phyloP scores from a whole-genome alignment of 2,888 invertebrate genomes.

The Prosopocoilus inquinatus region DNA sequence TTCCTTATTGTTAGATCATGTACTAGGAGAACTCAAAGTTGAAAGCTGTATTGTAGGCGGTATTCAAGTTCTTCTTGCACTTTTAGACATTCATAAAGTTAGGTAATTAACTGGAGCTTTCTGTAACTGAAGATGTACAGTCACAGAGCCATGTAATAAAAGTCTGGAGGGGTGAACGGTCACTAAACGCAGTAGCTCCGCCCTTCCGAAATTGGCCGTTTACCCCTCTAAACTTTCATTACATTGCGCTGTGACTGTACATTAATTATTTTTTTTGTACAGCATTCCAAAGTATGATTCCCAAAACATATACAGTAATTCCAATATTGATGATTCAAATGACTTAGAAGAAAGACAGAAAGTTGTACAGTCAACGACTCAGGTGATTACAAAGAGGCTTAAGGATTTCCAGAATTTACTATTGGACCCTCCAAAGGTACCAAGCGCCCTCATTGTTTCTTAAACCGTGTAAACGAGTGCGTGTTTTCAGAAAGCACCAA shows the following conservation, averaged over 20 bases:
- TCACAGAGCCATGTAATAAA: no score
- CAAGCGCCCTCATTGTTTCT: constrained; percentile 28
- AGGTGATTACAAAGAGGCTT: constrained; percentile 64
- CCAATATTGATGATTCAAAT: constrained; percentile 48
- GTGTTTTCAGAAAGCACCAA: constrained; percentile 57
- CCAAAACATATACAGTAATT: constrained; percentile 37
- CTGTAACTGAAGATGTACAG: neutral
- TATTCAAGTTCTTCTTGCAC: constrained; percentile 73
- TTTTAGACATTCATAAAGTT: constrained; percentile 59
- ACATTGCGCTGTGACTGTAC: no score
- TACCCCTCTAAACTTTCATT: no score
- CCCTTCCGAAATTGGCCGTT: no score
- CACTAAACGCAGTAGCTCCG: no score
- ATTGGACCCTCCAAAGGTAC: constrained; percentile 68
- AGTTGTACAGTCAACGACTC: constrained; percentile 61
- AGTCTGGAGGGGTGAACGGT: no score
- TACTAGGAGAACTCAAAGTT: constrained; percentile 65
- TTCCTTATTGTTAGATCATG: constrained; percentile 68
- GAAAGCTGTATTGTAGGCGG: constrained; percentile 77
- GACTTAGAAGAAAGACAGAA: constrained; percentile 60
- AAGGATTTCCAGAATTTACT: constrained; percentile 69
- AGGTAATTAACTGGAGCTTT: constrained; percentile 41
- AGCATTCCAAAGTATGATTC: constrained; percentile 40
- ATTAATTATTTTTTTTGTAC: constrained; percentile 18
- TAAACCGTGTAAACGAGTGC: neutral